Base-by-base conservation (phyloP, 2,797 vertebrate species). In the Chloroceryle inda region DNA sequence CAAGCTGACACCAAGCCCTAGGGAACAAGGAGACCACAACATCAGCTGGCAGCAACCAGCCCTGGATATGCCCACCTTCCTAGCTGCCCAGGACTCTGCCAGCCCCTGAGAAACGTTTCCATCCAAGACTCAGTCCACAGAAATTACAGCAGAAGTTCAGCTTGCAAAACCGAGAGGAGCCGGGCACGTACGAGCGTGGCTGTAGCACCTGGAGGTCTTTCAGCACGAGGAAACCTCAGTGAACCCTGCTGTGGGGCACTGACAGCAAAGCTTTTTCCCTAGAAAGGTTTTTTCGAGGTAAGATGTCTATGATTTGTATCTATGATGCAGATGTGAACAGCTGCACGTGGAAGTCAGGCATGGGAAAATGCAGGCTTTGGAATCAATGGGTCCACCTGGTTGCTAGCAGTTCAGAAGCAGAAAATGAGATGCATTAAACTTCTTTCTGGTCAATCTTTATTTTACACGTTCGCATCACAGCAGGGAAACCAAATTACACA, bases 361-460 rank as follows among this genome's bases (percentile, higher is more conserved):
- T 1, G 4, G 40, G 56, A 18, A 89, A 81, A 69, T 1, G 5
- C 21, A 83, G 52, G 24, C 50, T 92, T 52, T 7, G 33, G 83
- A 85, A 85, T 21, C 74, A 50, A 7, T 0, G 3, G 81, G 66
- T 62, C 58, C 75, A 29, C 29, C 15, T 31, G 61, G 67, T 31
- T 66, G 52, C 84, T 56, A 67, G 81, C 64, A 61, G 82, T 33
- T 91, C 77, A 79, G 49, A 63, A 85, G 75, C 58, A 88, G 85
- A 75, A 78, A 84, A 94, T 31, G 72, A 95, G 35, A 92, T 75
- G 64, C 85, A 69, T 62, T 80, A 42, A 42, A 77, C 44, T 52
- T 45, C 64, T 29, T 50, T 94, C 91, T 92, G 42, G 37, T 89
- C 92, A 90, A 74, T 89, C 95, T 97, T 98, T 97, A 98, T 98